These are phyloP conservation scores for Chionodraco myersi DNA, from an alignment of 2,113 vertebrate genomes.

Conservation along the genomic window DNA sequence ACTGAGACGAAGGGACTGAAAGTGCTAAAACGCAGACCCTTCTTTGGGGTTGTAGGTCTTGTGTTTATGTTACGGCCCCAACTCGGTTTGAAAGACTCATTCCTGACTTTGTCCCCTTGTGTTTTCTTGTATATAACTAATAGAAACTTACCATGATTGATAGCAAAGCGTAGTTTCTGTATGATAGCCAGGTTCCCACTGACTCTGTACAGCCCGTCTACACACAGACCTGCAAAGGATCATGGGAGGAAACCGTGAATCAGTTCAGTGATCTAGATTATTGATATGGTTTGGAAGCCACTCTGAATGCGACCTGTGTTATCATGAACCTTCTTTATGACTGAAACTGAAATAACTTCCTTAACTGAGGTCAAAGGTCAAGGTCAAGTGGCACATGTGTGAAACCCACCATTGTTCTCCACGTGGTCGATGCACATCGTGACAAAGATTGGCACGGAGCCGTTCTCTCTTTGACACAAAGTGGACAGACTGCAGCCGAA, in stretches of 20 bases:
- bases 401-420: slow-evolving; percentile 88
- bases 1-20: too few species aligned
- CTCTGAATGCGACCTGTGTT: background rate
- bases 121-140: background rate
- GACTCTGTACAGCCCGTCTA: slow-evolving; percentile 95
- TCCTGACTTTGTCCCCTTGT: too few species aligned
- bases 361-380: too few species aligned
- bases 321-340: background rate
- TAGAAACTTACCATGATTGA: slow-evolving; percentile 89
- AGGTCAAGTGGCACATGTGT: too few species aligned
- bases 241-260: background rate
- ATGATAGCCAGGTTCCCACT: slow-evolving; percentile 97
- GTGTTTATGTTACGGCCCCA: too few species aligned
- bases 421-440: slow-evolving; percentile 93
- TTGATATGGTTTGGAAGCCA: background rate
- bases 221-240: slow-evolving; percentile 84
- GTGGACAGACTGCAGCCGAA: slow-evolving; percentile 93
- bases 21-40: too few species aligned
- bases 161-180: slow-evolving; percentile 94
- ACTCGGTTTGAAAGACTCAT: too few species aligned
- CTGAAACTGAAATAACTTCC: too few species aligned
- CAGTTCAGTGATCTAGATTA: background rate
- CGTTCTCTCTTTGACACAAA: slow-evolving; percentile 91
- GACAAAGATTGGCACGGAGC: slow-evolving; percentile 92
- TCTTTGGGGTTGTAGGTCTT: too few species aligned